Percentiles rank a stretch among this genome's conserved stretches.
These are phyloP conservation scores for Euura saliciscinereae DNA, from an alignment of 1,140 invertebrate species.

Conservation along the genomic window DNA sequence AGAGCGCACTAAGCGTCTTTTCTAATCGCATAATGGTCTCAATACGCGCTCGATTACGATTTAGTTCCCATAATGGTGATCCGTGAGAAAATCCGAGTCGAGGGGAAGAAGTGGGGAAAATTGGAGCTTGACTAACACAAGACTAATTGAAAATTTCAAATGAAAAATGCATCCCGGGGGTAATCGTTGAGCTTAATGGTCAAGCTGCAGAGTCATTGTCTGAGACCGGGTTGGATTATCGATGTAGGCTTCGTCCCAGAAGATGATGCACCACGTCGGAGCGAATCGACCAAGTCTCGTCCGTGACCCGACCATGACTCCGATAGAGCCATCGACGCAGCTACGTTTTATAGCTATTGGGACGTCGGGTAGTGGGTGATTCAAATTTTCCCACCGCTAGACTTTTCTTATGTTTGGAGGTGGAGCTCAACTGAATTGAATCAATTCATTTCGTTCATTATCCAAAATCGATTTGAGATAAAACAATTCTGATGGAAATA, in stretches of 20 bases:
- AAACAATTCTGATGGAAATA: background rate
- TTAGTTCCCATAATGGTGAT: background rate
- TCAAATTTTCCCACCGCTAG: background rate
- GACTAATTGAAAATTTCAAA: constrained; percentile 4
- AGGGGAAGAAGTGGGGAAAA: background rate
- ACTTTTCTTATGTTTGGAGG: background rate
- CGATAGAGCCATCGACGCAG: background rate
- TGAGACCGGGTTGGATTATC: background rate
- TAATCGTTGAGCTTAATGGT: background rate
- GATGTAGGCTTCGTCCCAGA: background rate
- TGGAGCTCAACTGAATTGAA: background rate
- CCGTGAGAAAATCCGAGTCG: constrained; percentile 1
- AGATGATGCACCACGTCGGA: background rate
- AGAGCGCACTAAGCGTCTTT: background rate
- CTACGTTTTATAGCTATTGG: background rate
- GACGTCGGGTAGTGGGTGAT: background rate
- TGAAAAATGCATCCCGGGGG: constrained; percentile 3
- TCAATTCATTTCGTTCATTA: background rate
- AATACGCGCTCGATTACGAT: background rate
- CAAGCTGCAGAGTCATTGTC: background rate
- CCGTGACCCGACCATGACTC: constrained; percentile 2
- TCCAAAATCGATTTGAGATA: constrained; percentile 2
- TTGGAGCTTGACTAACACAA: background rate
- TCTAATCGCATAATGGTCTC: background rate
- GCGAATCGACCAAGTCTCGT: constrained; percentile 8